These are phyloP conservation scores for Leptopilina syphax DNA, from an alignment of 2,888 invertebrate species.

Conservation along the genomic window DNA sequence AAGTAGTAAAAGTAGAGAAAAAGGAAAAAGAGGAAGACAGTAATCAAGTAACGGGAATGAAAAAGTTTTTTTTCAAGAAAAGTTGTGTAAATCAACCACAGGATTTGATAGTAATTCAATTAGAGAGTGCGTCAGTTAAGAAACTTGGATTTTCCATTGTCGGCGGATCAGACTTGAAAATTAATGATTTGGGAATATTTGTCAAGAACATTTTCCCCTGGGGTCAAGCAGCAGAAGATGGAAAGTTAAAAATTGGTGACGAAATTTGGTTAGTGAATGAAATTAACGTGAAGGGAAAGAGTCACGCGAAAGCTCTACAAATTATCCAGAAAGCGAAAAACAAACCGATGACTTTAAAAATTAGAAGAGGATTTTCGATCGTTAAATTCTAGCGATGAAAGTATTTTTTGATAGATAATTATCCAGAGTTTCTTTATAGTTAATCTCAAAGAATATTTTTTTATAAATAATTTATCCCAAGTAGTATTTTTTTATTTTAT, in stretches of 20 bases:
- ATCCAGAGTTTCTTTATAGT: too few species aligned
- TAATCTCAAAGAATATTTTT: too few species aligned
- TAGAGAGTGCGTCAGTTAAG: constrained; percentile 80
- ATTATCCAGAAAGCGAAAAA: constrained; percentile 80
- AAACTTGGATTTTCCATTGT: constrained; percentile 83
- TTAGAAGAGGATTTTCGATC: constrained; percentile 76
- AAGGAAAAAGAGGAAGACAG: constrained; percentile 52
- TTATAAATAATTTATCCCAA: too few species aligned
- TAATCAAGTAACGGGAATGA: constrained; percentile 75
- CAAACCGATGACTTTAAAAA: constrained; percentile 79
- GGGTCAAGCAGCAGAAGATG: constrained; percentile 82
- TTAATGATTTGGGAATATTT: constrained; percentile 82
- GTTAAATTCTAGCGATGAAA: constrained; percentile 61
- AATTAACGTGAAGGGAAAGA: constrained; percentile 78
- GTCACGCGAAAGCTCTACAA: constrained; percentile 80
- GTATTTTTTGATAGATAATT: neutral
- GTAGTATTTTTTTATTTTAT: too few species aligned
- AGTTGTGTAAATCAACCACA: constrained; percentile 59
- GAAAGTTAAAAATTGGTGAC: constrained; percentile 80
- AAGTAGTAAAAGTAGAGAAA: constrained; percentile 55
- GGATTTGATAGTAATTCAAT: constrained; percentile 73
- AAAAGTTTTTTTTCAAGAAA: constrained; percentile 75
- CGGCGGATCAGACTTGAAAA: constrained; percentile 81
- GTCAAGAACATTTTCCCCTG: constrained; percentile 81
- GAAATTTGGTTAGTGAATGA: constrained; percentile 82